Percentiles rank a stretch among this genome's conserved stretches.
Evolutionary conservation across 1,140 invertebrate genomes (phyloP).

Genomic region (Drosophila ohnishii): DNA sequence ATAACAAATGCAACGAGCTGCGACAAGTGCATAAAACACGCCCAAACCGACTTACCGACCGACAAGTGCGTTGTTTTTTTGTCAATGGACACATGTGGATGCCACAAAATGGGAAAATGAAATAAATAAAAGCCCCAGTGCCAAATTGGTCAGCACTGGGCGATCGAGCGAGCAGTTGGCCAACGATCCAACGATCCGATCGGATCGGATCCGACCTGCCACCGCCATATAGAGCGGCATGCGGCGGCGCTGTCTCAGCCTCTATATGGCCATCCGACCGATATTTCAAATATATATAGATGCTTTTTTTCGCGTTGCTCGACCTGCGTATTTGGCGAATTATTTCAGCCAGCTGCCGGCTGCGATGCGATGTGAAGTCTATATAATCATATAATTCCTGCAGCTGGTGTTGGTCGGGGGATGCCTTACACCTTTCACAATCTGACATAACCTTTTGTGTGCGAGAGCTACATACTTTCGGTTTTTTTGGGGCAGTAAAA

Average conservation of each 20-base stretch:
- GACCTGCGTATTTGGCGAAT: slow-evolving; percentile 52
- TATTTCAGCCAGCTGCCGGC: slow-evolving; percentile 34
- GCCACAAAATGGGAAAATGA: slow-evolving; percentile 37
- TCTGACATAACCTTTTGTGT: slow-evolving; percentile 44
- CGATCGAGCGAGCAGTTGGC: slow-evolving; percentile 47
- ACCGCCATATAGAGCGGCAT: slow-evolving; percentile 61
- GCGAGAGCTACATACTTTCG: slow-evolving; percentile 9
- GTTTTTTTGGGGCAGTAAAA: slow-evolving; percentile 14
- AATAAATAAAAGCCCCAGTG: slow-evolving; percentile 25
- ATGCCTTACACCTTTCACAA: slow-evolving; percentile 62
- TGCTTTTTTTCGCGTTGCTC: slow-evolving; percentile 7
- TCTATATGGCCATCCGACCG: slow-evolving; percentile 73
- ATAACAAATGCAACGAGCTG: slow-evolving; percentile 36
- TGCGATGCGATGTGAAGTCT: slow-evolving; percentile 22
- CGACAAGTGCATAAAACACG: slow-evolving; percentile 72
- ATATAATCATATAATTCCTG: slow-evolving; percentile 49
- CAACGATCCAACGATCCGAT: slow-evolving; percentile 28
- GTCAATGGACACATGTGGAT: slow-evolving; percentile 36
- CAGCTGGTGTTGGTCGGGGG: slow-evolving; percentile 39
- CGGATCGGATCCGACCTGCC: slow-evolving; percentile 46
- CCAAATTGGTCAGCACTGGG: slow-evolving; percentile 65
- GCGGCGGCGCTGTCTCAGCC: slow-evolving; percentile 46
- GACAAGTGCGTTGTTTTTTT: slow-evolving; percentile 43
- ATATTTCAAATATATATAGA: slow-evolving; percentile 75
- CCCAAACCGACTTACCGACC: slow-evolving; percentile 48